Evolutionary conservation across 2,888 invertebrate genomes (phyloP).

Genomic region (Nemurella pictetii): DNA sequence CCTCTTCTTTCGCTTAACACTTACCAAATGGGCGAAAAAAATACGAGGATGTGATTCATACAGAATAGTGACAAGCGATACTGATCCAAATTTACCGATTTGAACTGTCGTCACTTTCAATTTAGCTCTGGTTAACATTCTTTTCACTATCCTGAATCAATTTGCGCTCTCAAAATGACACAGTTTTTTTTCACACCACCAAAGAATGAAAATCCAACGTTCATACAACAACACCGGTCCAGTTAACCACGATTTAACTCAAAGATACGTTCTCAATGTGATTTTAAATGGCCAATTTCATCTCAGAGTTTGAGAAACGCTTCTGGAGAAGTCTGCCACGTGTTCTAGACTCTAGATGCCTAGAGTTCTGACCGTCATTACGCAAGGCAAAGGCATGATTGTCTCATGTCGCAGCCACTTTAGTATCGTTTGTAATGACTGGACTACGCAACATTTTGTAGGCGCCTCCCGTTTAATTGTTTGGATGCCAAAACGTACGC

Average conservation of each 20-base stretch:
- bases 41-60: neutral
- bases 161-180: neutral
- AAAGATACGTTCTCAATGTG: neutral
- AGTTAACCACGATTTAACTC: neutral
- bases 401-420: neutral
- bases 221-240: neutral
- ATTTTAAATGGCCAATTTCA: neutral
- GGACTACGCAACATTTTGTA: neutral
- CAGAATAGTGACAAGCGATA: neutral
- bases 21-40: neutral
- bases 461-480: neutral
- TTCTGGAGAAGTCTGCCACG: neutral
- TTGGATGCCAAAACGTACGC: constrained; percentile 1
- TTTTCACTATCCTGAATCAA: neutral
- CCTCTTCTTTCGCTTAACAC: neutral
- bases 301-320: neutral
- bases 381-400: neutral
- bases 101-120: neutral
- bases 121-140: neutral
- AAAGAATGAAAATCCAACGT: neutral
- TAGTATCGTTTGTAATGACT: neutral
- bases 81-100: neutral
- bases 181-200: neutral
- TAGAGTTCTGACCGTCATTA: neutral
- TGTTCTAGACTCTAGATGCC: neutral